Evolutionary conservation across 2,888 invertebrate genomes (phyloP), one percentile per base, ranked within the genome.

Genomic region (Perdita meconis): DNA sequence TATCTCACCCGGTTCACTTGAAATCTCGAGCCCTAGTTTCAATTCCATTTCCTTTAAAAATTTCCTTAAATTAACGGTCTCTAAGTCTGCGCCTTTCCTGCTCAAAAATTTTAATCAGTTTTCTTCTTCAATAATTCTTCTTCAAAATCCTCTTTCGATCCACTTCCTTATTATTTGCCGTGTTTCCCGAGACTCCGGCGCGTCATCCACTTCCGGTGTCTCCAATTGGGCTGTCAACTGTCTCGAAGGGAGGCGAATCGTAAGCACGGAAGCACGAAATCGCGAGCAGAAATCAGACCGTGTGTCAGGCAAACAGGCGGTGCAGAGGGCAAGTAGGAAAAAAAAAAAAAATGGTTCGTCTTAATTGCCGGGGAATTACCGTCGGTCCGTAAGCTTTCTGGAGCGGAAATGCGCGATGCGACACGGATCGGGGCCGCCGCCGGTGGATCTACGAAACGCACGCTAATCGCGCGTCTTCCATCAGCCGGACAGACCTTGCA

Each of bases 321-420:
- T 19, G 16, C 26, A n/a, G 24, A 55, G n/a, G 36, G 16, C n/a
- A n/a, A n/a, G n/a, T n/a, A 24, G 22, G n/a, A n/a, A 34, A 30
- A 42, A 13, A 42, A 6, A 61, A 60, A 42, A 67, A 86, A 85
- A 80, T 87, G 83, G 87, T 84, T 83, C 83, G 78, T 51, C 86
- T 86, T 87, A 87, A 90, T 89, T 87, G 78, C 72, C 34, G 50
- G 61, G 73, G 73, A 87, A 89, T 86, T 88, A 88, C 87, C 75
- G 85, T 78, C 57, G 74, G 75, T 57, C 59, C 63, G 72, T 69
- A 83, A 65, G 87, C 78, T 90, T 90, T 91, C 84, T 90, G 87
- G 90, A 91, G 90, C 91, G 90, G 89, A 90, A 90, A 90, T 73
- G 66, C 75, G 68, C 84, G 75, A 79, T 81, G 87, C 83, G 86